phyloP scores from a whole-genome alignment of 1,140 invertebrate species.

The Bombus affinis region DNA sequence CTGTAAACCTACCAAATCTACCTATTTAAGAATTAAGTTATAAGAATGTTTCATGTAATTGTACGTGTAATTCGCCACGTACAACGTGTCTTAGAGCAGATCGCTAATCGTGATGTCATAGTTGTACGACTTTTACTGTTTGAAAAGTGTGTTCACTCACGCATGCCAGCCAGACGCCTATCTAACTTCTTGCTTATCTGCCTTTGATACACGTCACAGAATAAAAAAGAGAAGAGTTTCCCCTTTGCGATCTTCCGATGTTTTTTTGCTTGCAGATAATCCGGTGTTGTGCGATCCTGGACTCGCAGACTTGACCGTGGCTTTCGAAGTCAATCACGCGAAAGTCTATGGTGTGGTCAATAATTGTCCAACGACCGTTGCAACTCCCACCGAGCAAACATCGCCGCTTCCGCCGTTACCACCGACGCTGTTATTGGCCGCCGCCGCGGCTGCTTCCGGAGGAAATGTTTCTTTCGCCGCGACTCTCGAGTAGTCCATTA shows the following conservation, averaged over 20 bases:
- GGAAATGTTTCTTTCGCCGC: constrained; percentile 80
- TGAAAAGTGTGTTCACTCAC: not conserved
- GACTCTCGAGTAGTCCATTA: constrained; percentile 75
- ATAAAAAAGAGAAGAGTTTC: not conserved
- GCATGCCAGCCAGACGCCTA: not conserved
- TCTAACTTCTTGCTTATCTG: constrained; percentile 4
- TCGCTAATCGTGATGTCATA: not conserved
- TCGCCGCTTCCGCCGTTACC: constrained; percentile 66
- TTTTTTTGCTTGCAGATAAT: constrained; percentile 85
- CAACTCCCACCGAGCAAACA: constrained; percentile 61
- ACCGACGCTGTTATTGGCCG: constrained; percentile 74
- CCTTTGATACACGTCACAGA: not conserved
- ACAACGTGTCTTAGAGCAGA: not conserved
- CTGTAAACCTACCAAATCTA: too few relatives aligned
- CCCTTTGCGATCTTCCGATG: constrained; percentile 14
- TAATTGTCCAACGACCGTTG: constrained; percentile 76
- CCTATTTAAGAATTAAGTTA: too few relatives aligned
- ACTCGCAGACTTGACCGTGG: constrained; percentile 86
- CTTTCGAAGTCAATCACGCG: constrained; percentile 87
- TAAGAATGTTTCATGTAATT: not conserved
- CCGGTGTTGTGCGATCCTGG: constrained; percentile 88
- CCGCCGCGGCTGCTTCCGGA: constrained; percentile 74
- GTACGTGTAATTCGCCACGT: not conserved
- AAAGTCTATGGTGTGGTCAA: constrained; percentile 85
- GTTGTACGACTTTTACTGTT: not conserved